These are phyloP conservation scores for Cephalotes varians DNA, from an alignment of 2,888 invertebrate species.

Conservation along the genomic window DNA sequence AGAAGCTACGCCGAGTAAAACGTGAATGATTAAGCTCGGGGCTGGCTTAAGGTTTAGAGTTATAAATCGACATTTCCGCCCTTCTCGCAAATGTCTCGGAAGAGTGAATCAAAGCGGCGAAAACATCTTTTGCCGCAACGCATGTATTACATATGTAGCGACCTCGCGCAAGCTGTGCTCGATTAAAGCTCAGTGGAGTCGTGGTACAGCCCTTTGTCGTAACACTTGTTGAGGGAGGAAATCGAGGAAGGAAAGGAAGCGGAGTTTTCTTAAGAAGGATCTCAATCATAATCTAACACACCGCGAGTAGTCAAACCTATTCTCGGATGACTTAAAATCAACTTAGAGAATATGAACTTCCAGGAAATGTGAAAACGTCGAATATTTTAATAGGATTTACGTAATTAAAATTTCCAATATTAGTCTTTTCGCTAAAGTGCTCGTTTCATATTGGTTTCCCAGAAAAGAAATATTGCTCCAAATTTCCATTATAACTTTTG, in stretches of 20 bases:
- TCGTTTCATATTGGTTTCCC: not conserved
- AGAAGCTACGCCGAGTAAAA: slow-evolving; percentile 10
- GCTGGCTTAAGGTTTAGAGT: slow-evolving; percentile 52
- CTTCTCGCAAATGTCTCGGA: slow-evolving; percentile 44
- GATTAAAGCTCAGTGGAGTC: slow-evolving; percentile 67
- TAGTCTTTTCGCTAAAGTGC: not conserved
- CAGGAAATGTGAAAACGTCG: not conserved
- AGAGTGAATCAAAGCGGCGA: slow-evolving; percentile 55
- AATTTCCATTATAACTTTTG: not conserved
- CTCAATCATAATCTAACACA: not conserved
- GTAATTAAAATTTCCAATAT: slow-evolving; percentile 5
- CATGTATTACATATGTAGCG: slow-evolving; percentile 45
- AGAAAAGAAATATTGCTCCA: not conserved
- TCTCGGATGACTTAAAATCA: not conserved
- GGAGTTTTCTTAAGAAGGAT: not conserved
- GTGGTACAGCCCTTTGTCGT: slow-evolving; percentile 57
- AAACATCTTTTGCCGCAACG: slow-evolving; percentile 52
- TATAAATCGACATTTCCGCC: slow-evolving; percentile 56
- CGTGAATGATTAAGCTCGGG: slow-evolving; percentile 68
- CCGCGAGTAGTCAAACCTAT: not conserved
- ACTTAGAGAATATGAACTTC: not conserved
- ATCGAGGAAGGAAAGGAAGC: not conserved
- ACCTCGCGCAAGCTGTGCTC: slow-evolving; percentile 42
- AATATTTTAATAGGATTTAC: not conserved
- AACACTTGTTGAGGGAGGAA: slow-evolving; percentile 48